Evolutionary conservation across 2,113 vertebrate species (phyloP), one percentile per base, ranked within the genome.

Genomic region (Etheostoma spectabile): DNA sequence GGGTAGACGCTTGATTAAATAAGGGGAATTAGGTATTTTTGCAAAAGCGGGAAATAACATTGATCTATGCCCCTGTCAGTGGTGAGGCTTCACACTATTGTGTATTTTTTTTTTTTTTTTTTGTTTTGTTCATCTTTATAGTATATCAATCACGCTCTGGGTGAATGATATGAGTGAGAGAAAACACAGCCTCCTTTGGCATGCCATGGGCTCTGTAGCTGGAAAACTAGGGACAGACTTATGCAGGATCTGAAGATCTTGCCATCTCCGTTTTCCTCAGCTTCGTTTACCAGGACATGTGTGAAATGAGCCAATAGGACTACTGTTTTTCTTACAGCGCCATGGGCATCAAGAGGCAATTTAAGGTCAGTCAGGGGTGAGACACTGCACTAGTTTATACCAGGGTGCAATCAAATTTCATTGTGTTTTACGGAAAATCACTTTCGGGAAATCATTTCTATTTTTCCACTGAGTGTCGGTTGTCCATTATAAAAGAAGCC

Each of bases 1-100:
- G 84, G 84, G 79, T 11, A 88, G 90, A 81, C 53, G 80, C 87
- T 93, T 95, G 94, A 95, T 95, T 94, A 94, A 94, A 95, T 94
- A 92, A 93, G 85, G 79, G 76, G 93, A 94, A 94, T 93, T 94
- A 92, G 91, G 90, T 93, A 91, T 93, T 94, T 95, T 91, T 94
- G 83, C 84, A 93, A 95, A 92, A 92, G 87, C 68, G 76, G 92
- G 90, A 94, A 88, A 93, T 91, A 93, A 93, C 91, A 87, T 92
- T 95, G 93, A 94, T 93, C 80, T 94, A 94, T 84, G 82, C 73
- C 46, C 79, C 79, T 93, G 94, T 93, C 93, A 93, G 79, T 38
- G 57, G 77, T 3, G 3, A 82, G 63, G 84, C 83, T 82, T 80
- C 86, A 87, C 80, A 64, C 85, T 38, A 80, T 83, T 88, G 90